These are phyloP conservation scores for Hymenochirus boettgeri DNA, from an alignment of 2,113 vertebrate genomes.

Conservation along the genomic window DNA sequence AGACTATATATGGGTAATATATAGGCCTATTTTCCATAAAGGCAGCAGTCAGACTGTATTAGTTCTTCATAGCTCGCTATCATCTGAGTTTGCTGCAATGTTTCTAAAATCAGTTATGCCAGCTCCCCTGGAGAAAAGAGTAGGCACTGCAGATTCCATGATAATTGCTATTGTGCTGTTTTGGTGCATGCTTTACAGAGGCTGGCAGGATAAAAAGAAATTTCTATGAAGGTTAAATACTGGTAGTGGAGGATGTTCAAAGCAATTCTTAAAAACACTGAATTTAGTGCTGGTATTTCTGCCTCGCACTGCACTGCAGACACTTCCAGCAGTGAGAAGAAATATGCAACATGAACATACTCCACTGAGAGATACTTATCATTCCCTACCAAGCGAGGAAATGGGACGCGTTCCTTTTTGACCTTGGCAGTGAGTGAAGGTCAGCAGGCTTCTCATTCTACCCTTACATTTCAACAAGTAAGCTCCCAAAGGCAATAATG, in stretches of 20 bases:
- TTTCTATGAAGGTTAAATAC: slow-evolving; percentile 34
- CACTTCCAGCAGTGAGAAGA: slow-evolving; percentile 28
- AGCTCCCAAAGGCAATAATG: slow-evolving; percentile 58
- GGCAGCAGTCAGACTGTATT: too few relatives aligned
- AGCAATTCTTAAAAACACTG: not conserved
- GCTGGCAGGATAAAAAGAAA: not conserved
- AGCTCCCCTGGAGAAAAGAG: slow-evolving; percentile 28
- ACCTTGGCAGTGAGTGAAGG: slow-evolving; percentile 70
- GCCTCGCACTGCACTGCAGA: slow-evolving; percentile 28
- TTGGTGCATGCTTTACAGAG: slow-evolving; percentile 10
- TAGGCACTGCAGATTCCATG: slow-evolving; percentile 30
- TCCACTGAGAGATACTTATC: slow-evolving; percentile 20
- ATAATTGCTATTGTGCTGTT: slow-evolving; percentile 36
- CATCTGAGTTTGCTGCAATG: slow-evolving; percentile 17
- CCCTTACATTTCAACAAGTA: slow-evolving; percentile 63
- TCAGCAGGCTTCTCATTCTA: slow-evolving; percentile 61
- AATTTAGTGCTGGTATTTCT: not conserved
- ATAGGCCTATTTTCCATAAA: too few relatives aligned
- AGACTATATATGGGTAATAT: too few relatives aligned
- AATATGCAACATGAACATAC: not conserved
- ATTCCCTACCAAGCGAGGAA: slow-evolving; percentile 11
- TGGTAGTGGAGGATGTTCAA: not conserved
- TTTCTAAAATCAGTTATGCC: slow-evolving; percentile 9
- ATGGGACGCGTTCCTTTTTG: slow-evolving; percentile 50
- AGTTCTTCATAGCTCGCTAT: slow-evolving; percentile 2